Percentiles rank a stretch among this genome's conserved stretches.
Conservation (phyloP, 2,888 invertebrate genomes). For the Sycophila texana region DNA sequence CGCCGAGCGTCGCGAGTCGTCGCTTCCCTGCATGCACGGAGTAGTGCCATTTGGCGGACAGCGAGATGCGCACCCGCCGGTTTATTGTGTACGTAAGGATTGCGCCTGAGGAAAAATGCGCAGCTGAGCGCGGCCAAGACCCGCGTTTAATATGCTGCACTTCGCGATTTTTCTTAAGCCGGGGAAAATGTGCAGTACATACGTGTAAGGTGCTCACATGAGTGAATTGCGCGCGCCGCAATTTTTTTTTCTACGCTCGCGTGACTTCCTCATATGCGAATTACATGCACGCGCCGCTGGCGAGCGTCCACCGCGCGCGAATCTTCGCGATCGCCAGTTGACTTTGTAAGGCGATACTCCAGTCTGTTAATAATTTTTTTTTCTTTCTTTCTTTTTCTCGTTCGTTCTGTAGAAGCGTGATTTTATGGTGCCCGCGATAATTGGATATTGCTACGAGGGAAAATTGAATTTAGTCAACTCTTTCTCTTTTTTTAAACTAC, state of each 20-base stretch:
- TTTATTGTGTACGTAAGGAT: not conserved
- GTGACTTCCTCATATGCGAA: slow-evolving; percentile 48
- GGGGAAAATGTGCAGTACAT: slow-evolving; percentile 33
- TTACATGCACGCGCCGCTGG: slow-evolving; percentile 28
- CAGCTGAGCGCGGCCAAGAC: not conserved
- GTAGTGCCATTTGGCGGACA: not conserved
- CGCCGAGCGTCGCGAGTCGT: slow-evolving; percentile 41
- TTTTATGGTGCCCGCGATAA: no score
- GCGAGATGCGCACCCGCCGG: not conserved
- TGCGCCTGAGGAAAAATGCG: slow-evolving; percentile 22
- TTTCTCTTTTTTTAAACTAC: no score
- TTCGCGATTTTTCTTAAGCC: slow-evolving; percentile 47
- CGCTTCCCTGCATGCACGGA: no score
- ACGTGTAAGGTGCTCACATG: no score
- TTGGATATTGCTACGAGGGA: no score
- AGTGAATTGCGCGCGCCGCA: slow-evolving; percentile 21
- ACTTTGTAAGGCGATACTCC: no score
- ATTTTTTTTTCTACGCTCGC: slow-evolving; percentile 44
- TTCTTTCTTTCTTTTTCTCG: no score
- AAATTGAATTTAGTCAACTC: no score
- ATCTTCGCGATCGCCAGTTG: not conserved
- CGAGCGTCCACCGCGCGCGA: not conserved
- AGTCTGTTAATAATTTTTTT: no score
- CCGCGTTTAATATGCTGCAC: slow-evolving; percentile 19
- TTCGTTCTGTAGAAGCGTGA: no score